Evolutionary conservation across 1,140 invertebrate genomes (phyloP).

Genomic region (Octopus sinensis): DNA sequence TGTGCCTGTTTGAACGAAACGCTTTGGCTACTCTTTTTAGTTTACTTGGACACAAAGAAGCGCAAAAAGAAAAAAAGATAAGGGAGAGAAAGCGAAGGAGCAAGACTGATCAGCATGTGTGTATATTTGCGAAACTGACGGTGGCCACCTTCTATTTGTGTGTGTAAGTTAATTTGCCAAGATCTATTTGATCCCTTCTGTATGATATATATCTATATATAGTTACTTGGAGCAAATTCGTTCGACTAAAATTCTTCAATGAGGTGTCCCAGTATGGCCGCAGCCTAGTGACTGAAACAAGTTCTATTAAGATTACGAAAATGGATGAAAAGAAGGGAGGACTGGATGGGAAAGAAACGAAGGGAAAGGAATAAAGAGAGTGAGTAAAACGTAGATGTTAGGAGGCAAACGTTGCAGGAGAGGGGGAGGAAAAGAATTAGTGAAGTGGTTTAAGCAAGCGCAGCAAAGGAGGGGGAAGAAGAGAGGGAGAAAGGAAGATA

Average conservation of each 20-base stretch:
- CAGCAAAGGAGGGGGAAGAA: neutral
- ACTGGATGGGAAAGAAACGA: neutral
- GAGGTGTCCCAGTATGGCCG: neutral
- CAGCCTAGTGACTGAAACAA: too few relatives aligned
- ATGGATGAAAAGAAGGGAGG: neutral
- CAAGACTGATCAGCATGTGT: too few relatives aligned
- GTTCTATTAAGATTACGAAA: neutral
- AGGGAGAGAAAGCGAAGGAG: too few relatives aligned
- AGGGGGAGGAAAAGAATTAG: neutral
- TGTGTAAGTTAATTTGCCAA: too few relatives aligned
- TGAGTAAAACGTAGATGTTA: neutral
- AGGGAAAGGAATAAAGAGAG: neutral
- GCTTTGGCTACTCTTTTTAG: too few relatives aligned
- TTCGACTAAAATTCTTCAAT: neutral
- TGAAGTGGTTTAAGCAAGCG: neutral
- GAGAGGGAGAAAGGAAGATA: neutral
- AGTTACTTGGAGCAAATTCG: neutral
- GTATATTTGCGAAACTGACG: too few relatives aligned
- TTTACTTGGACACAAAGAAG: too few relatives aligned
- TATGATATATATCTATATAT: too few relatives aligned
- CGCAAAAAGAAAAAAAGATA: too few relatives aligned
- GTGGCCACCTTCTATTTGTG: too few relatives aligned
- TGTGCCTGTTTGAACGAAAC: too few relatives aligned
- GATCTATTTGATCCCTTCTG: too few relatives aligned
- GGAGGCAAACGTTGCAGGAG: neutral